Evolutionary conservation across 2,888 invertebrate species (phyloP).

Genomic region (Saturnia pavonia): DNA sequence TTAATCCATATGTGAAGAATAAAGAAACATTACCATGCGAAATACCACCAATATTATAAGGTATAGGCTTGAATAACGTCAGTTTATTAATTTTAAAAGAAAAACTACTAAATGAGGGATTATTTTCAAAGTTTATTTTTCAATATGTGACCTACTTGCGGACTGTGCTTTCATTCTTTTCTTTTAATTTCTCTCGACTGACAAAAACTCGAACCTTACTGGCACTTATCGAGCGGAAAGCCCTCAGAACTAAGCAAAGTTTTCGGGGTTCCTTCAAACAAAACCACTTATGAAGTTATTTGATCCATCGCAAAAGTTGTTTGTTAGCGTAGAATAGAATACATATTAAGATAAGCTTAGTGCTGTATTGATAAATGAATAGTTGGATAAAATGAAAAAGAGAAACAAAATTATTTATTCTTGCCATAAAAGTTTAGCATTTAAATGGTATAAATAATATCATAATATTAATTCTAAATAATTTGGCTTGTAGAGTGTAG

Average conservation of each 20-base stretch:
- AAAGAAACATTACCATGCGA: too few relatives aligned
- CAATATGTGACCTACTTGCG: neutral
- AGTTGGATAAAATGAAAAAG: too few relatives aligned
- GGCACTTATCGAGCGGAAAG: constrained; percentile 22
- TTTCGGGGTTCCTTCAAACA: constrained; percentile 9
- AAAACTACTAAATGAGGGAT: too few relatives aligned
- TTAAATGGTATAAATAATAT: too few relatives aligned
- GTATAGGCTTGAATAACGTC: too few relatives aligned
- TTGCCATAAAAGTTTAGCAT: too few relatives aligned
- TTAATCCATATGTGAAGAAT: too few relatives aligned
- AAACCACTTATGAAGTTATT: constrained; percentile 19
- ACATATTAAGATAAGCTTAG: neutral
- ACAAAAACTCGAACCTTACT: constrained; percentile 10
- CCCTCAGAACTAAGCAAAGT: constrained; percentile 16
- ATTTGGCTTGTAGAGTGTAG: too few relatives aligned
- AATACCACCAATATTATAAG: too few relatives aligned
- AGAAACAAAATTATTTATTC: too few relatives aligned
- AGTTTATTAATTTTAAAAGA: too few relatives aligned
- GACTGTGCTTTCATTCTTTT: constrained; percentile 6
- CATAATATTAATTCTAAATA: too few relatives aligned
- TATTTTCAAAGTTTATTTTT: neutral
- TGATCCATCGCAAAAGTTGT: constrained; percentile 1
- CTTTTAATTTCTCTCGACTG: constrained; percentile 19
- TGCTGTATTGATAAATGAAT: neutral
- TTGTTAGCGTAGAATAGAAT: constrained; percentile 1